A percentile compares a stretch with the other conserved stretches of the same genome.
These are phyloP conservation scores for Phaedon cochleariae DNA, from an alignment of 2,888 invertebrate genomes.

Conservation along the genomic window DNA sequence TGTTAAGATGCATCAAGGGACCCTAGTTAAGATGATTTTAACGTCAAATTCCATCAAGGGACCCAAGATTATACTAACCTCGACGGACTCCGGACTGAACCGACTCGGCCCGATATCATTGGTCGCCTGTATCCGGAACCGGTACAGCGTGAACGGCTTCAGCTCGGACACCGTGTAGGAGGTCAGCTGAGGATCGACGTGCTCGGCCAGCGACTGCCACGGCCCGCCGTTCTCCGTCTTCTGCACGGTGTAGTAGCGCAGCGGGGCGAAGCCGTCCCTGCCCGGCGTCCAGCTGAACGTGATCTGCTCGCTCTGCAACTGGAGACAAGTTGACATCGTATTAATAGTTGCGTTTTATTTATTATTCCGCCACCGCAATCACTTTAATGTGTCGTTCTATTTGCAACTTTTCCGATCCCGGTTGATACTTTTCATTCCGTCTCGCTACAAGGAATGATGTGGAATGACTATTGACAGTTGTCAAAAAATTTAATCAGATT, in stretches of 20 bases:
- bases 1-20: too few species aligned
- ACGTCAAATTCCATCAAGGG: too few species aligned
- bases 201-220: constrained; percentile 86
- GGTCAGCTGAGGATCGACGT: constrained; percentile 86
- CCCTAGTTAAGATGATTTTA: too few species aligned
- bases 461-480: too few species aligned
- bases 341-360: too few species aligned
- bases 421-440: too few species aligned
- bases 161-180: constrained; percentile 87
- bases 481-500: too few species aligned
- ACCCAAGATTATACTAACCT: constrained; percentile 65
- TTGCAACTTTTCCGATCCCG: too few species aligned
- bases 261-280: constrained; percentile 91
- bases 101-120: constrained; percentile 95
- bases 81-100: constrained; percentile 88
- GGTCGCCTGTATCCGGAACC: constrained; percentile 92
- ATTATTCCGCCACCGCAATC: too few species aligned
- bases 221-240: constrained; percentile 85
- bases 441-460: too few species aligned
- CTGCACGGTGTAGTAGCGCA: constrained; percentile 93
- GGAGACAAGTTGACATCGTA: too few species aligned
- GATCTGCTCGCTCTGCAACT: constrained; percentile 90
- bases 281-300: constrained; percentile 99
- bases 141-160: constrained; percentile 88
- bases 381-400: too few species aligned